A percentile compares a stretch with the other conserved stretches of the same genome.
These are phyloP conservation scores for Lymantria dispar DNA, from an alignment of 2,888 invertebrate species.

Conservation along the genomic window DNA sequence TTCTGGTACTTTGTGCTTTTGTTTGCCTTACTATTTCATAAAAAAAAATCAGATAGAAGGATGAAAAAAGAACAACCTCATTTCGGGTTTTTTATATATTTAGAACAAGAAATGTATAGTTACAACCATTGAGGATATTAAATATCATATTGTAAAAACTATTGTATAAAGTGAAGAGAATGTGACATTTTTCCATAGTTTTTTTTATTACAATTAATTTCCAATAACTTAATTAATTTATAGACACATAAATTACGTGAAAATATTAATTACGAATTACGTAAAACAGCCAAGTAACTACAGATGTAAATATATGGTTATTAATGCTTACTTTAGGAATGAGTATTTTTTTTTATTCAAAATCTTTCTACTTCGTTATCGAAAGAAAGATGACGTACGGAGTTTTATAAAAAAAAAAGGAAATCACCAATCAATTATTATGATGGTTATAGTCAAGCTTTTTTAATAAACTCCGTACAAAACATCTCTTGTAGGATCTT, in stretches of 20 bases:
- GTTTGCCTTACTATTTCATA: no score
- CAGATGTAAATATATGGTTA: slow-evolving; percentile 80
- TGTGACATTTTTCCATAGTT: slow-evolving; percentile 74
- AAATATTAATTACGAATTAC: slow-evolving; percentile 78
- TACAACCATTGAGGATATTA: slow-evolving; percentile 84
- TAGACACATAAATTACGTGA: slow-evolving; percentile 82
- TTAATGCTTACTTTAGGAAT: slow-evolving; percentile 78
- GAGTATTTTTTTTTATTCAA: slow-evolving; percentile 61
- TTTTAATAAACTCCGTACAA: slow-evolving; percentile 59
- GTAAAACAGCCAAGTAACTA: slow-evolving; percentile 79
- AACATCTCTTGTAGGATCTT: slow-evolving; percentile 55
- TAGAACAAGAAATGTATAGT: slow-evolving; percentile 84
- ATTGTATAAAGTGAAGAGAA: slow-evolving; percentile 83
- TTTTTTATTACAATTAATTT: slow-evolving; percentile 72
- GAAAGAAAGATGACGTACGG: slow-evolving; percentile 55
- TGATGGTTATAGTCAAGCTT: slow-evolving; percentile 10
- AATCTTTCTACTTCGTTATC: slow-evolving; percentile 54
- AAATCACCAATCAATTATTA: slow-evolving; percentile 4
- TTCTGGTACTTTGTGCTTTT: no score
- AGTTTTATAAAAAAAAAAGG: slow-evolving; percentile 56
- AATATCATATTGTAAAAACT: slow-evolving; percentile 83
- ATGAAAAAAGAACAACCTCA: slow-evolving; percentile 41
- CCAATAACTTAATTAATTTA: slow-evolving; percentile 77
- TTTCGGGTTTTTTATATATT: slow-evolving; percentile 80
- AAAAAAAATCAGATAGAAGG: background rate